A percentile compares a stretch with the other conserved stretches of the same genome.
phyloP scores from a whole-genome alignment of 2,888 invertebrate genomes.

The Helobdella robusta region DNA sequence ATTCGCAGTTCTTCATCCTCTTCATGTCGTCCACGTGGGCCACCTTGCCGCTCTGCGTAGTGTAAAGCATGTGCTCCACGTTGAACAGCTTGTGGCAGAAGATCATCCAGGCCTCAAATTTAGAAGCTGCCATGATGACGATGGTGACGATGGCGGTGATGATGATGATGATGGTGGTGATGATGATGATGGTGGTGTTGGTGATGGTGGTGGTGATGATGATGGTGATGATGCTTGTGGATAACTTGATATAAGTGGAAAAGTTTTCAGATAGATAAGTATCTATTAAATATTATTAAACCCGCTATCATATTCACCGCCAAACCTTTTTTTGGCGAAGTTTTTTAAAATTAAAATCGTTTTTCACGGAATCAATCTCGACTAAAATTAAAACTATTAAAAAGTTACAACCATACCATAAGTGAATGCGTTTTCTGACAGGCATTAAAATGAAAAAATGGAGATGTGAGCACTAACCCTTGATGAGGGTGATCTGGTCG shows the following conservation, averaged over 20 bases:
- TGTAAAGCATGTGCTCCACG: conserved; percentile 37
- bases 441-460: background rate
- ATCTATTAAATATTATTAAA: too few species aligned
- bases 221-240: too few species aligned
- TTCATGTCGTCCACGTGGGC: conserved; percentile 28
- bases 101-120: conserved; percentile 43
- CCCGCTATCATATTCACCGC: too few species aligned
- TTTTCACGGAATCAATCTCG: too few species aligned
- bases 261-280: too few species aligned
- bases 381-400: background rate
- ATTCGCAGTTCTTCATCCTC: conserved; percentile 14
- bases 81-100: conserved; percentile 39
- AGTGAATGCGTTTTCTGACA: background rate
- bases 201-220: too few species aligned
- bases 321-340: too few species aligned
- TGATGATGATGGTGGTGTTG: too few species aligned
- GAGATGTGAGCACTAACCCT: conserved; percentile 37
- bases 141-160: too few species aligned
- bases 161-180: too few species aligned
- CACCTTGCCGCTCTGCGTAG: conserved; percentile 32
- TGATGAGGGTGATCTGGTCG: conserved; percentile 44
- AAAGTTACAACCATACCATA: background rate
- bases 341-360: too few species aligned
- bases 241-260: too few species aligned
- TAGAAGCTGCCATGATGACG: conserved; percentile 38